These are phyloP conservation scores for Podiceps cristatus DNA, from an alignment of 2,113 vertebrate species.

Conservation along the genomic window DNA sequence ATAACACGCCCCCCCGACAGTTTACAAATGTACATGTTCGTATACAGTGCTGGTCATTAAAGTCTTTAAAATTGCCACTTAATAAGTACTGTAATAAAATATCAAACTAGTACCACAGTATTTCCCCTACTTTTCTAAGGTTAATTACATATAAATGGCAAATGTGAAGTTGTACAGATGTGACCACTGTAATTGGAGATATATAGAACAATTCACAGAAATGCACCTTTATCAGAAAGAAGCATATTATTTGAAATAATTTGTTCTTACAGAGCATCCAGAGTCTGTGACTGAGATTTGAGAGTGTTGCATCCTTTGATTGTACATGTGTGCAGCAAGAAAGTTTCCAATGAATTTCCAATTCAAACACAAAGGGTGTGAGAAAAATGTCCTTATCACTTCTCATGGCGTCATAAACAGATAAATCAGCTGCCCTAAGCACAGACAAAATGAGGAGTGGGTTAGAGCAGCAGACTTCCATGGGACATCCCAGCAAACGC, in stretches of 20 bases:
- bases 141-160: neutral
- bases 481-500: neutral
- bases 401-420: neutral
- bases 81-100: slow-evolving; percentile 5
- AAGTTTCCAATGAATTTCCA: neutral
- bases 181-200: neutral
- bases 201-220: neutral
- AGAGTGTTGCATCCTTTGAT: neutral
- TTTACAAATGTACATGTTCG: neutral
- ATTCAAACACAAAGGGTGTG: neutral
- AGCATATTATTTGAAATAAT: neutral
- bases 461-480: neutral
- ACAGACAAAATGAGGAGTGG: neutral
- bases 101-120: neutral
- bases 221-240: neutral
- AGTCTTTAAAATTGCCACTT: slow-evolving; percentile 15
- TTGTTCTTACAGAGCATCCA: neutral
- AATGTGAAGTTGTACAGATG: neutral
- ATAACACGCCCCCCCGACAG: slow-evolving; percentile 16
- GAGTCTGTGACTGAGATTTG: neutral
- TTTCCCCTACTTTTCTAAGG: neutral
- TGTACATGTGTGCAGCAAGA: neutral
- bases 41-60: neutral
- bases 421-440: neutral
- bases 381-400: neutral